phyloP scores from a whole-genome alignment of 2,113 vertebrate species.

The Heterotilapia buettikoferi region DNA sequence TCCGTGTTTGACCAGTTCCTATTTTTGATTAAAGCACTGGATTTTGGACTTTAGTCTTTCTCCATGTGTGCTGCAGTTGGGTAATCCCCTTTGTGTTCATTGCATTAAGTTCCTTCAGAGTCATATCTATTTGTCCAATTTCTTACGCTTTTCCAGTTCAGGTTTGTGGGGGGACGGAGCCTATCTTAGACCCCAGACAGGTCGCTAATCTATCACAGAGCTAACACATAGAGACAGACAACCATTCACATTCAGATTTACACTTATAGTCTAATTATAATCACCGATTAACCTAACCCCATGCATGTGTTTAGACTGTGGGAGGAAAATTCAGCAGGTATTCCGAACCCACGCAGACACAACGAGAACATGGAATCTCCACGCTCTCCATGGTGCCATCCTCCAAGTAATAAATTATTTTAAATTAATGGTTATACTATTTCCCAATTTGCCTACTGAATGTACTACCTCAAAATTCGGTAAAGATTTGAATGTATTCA shows the following conservation, averaged over 20 bases:
- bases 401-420: neutral
- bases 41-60: neutral
- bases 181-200: neutral
- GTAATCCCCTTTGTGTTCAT: neutral
- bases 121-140: neutral
- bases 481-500: neutral
- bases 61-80: neutral
- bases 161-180: neutral
- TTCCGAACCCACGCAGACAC: neutral
- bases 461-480: neutral
- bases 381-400: rapidly evolving
- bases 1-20: neutral
- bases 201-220: neutral
- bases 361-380: neutral
- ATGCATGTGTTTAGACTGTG: neutral
- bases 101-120: neutral
- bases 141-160: neutral
- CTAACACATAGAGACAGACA: neutral
- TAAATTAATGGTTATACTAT: neutral
- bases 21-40: neutral
- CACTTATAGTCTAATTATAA: neutral
- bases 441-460: neutral
- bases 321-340: neutral
- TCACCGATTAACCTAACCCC: neutral
- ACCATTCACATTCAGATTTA: neutral